Percentiles rank a stretch among this genome's conserved stretches.
Evolutionary conservation across 2,113 vertebrate genomes (phyloP).

Genomic region (Dryoscopus gambensis): DNA sequence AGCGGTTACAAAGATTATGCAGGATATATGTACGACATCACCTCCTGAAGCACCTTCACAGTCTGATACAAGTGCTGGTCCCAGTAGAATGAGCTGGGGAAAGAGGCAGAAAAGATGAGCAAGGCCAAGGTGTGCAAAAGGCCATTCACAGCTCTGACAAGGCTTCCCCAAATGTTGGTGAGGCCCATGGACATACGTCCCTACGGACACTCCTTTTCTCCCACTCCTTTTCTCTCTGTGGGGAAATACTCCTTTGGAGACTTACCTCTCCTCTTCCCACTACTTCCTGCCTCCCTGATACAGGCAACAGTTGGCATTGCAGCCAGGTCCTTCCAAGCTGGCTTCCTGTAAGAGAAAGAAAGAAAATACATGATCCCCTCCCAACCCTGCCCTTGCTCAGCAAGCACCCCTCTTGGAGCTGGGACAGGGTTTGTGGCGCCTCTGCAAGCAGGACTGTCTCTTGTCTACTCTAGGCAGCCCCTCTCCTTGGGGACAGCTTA

Average conservation of each 20-base stretch:
- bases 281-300: not conserved
- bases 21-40: not conserved
- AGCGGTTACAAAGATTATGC: not conserved
- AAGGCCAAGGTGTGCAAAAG: not conserved
- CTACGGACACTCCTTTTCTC: not conserved
- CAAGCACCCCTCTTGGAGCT: not conserved
- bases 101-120: not conserved
- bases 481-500: not conserved
- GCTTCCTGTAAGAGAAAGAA: not conserved
- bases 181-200: not conserved
- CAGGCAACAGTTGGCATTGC: not conserved
- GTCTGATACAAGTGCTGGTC: not conserved
- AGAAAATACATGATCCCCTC: not conserved
- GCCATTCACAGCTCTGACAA: not conserved
- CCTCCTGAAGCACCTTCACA: not conserved
- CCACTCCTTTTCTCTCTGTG: not conserved
- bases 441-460: not conserved
- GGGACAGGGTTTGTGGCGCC: not conserved
- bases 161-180: not conserved
- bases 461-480: not conserved
- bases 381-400: not conserved
- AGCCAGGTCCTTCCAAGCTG: not conserved
- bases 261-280: not conserved
- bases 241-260: not conserved
- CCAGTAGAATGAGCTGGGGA: not conserved